Evolutionary conservation across 2,888 invertebrate species (phyloP).

Genomic region (Oligia strigilis): DNA sequence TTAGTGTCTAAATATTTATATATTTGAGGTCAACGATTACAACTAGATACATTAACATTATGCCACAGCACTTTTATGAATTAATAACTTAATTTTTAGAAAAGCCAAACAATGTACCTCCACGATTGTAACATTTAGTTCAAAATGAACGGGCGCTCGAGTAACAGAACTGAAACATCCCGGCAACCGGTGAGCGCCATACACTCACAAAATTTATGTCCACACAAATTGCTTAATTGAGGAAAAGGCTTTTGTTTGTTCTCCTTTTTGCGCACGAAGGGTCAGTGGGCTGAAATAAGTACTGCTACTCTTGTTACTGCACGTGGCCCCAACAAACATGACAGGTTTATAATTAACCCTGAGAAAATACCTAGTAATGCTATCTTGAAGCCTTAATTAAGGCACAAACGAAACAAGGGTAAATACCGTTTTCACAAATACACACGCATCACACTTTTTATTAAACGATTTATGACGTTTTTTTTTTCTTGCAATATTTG

Average conservation of each 20-base stretch:
- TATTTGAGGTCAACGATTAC: too few relatives aligned
- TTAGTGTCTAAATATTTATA: too few relatives aligned
- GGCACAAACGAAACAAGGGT: slow-evolving; percentile 12
- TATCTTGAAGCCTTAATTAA: slow-evolving; percentile 25
- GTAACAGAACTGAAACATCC: slow-evolving; percentile 66
- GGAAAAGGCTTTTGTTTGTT: slow-evolving; percentile 80
- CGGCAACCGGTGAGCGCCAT: slow-evolving; percentile 71
- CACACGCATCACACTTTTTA: neutral
- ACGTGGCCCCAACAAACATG: slow-evolving; percentile 57
- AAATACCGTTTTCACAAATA: neutral
- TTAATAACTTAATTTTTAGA: slow-evolving; percentile 41
- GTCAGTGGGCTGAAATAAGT: slow-evolving; percentile 65
- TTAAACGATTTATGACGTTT: too few relatives aligned
- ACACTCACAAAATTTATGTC: slow-evolving; percentile 77
- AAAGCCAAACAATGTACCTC: slow-evolving; percentile 39
- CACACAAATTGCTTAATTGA: slow-evolving; percentile 82
- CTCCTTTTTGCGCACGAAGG: slow-evolving; percentile 71
- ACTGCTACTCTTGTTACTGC: slow-evolving; percentile 61
- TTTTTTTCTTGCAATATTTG: neutral
- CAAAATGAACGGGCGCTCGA: slow-evolving; percentile 62
- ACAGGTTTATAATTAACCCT: slow-evolving; percentile 66
- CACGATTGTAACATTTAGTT: slow-evolving; percentile 51
- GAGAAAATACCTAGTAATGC: slow-evolving; percentile 34
- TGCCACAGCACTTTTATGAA: slow-evolving; percentile 4
- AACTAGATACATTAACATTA: neutral